phyloP scores from a whole-genome alignment of 2,113 vertebrate genomes.

The Chauna torquata region DNA sequence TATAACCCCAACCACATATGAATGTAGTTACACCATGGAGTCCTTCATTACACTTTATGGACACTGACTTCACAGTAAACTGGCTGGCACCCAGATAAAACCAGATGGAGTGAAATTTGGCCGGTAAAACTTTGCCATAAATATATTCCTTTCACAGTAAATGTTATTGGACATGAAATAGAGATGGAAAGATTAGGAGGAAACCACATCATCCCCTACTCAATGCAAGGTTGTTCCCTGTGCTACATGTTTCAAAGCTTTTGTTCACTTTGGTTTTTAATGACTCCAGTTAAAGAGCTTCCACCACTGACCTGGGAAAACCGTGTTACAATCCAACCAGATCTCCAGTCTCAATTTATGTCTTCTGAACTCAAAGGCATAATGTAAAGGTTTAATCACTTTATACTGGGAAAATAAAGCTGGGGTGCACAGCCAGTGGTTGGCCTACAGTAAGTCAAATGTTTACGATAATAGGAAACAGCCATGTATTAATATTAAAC shows the following conservation, averaged over 20 bases:
- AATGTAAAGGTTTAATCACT: background rate
- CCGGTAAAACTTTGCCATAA: conserved; percentile 29
- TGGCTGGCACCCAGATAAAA: conserved; percentile 40
- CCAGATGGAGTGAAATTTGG: conserved; percentile 40
- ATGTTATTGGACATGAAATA: conserved; percentile 34
- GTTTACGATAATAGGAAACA: background rate
- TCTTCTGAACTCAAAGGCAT: background rate
- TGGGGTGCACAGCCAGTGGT: background rate
- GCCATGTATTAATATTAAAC: background rate
- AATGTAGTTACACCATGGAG: conserved; percentile 21
- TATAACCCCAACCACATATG: conserved; percentile 22
- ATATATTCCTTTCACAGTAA: conserved; percentile 36
- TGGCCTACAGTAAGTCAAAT: background rate
- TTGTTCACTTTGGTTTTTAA: conserved; percentile 34
- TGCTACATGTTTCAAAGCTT: background rate
- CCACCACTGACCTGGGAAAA: background rate
- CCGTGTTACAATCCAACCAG: background rate
- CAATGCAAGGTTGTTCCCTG: conserved; percentile 11
- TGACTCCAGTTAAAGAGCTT: background rate
- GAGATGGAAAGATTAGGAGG: conserved; percentile 52
- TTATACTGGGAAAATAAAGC: conserved; percentile 16
- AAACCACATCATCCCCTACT: conserved; percentile 19
- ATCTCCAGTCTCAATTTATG: background rate
- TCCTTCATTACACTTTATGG: conserved; percentile 57
- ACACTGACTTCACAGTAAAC: conserved; percentile 46